Evolutionary conservation across 2,888 invertebrate species (phyloP).

Genomic region (Escarpia spicata): DNA sequence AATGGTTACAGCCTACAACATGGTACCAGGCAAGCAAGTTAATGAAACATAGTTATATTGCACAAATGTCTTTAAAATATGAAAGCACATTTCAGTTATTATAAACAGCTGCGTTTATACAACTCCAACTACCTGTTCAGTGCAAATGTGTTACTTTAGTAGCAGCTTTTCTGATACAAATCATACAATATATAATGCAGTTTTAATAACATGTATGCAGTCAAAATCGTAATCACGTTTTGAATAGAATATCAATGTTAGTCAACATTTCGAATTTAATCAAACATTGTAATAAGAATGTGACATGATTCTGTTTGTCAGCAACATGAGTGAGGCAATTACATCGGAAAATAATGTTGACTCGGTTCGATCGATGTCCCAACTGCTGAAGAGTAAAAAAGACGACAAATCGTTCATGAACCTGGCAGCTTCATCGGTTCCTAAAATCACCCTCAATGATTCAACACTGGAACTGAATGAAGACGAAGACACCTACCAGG

Average conservation of each 20-base stretch:
- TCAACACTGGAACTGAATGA: neutral
- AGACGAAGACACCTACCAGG: neutral
- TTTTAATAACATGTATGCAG: neutral
- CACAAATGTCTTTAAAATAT: too few relatives aligned
- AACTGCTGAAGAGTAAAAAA: constrained; percentile 6
- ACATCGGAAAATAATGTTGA: neutral
- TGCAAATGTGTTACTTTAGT: neutral
- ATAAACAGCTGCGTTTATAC: too few relatives aligned
- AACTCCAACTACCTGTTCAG: too few relatives aligned
- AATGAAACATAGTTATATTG: too few relatives aligned
- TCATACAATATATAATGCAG: neutral
- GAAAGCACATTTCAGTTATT: too few relatives aligned
- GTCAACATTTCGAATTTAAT: neutral
- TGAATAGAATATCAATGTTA: neutral
- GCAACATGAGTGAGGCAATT: constrained; percentile 2
- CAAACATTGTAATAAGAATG: neutral
- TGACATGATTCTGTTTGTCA: neutral
- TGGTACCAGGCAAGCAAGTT: too few relatives aligned
- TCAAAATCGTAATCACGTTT: neutral
- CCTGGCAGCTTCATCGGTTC: neutral
- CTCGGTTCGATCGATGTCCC: neutral
- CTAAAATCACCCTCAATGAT: neutral
- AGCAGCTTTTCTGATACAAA: neutral
- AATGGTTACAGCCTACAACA: too few relatives aligned
- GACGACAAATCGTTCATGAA: neutral